Conservation (phyloP, 2,797 vertebrate species). For the Rhinophrynus dorsalis region DNA sequence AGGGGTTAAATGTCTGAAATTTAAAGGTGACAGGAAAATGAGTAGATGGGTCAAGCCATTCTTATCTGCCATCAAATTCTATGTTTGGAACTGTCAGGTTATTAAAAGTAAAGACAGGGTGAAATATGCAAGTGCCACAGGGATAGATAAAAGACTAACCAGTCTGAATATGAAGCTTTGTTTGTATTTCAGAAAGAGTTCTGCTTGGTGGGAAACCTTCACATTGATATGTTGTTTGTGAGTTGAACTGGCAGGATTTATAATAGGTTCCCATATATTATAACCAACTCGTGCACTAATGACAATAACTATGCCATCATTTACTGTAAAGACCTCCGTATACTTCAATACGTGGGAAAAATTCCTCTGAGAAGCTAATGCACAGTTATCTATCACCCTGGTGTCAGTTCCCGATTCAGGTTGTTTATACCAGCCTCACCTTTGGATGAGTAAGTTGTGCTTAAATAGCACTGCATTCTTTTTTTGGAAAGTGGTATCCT, state of each 20-base stretch:
- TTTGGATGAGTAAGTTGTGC: constrained; percentile 55
- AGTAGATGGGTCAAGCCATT: no score
- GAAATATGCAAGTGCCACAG: constrained; percentile 12
- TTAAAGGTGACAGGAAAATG: no score
- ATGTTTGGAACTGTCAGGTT: no score
- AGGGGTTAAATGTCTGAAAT: no score
- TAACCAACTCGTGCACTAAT: constrained; percentile 48
- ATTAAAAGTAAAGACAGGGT: no score
- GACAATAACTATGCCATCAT: constrained; percentile 48
- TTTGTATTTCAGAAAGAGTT: constrained; percentile 68
- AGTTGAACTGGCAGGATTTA: constrained; percentile 59
- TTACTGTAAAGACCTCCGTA: constrained; percentile 51
- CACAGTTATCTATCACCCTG: constrained; percentile 56
- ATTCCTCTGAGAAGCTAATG: constrained; percentile 53
- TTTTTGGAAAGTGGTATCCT: constrained; percentile 62
- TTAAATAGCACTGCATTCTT: constrained; percentile 70
- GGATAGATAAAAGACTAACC: constrained; percentile 17
- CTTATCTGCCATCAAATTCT: no score
- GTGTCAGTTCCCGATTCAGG: constrained; percentile 43
- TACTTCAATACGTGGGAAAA: constrained; percentile 52
- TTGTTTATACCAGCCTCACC: constrained; percentile 61
- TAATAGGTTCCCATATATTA: constrained; percentile 57
- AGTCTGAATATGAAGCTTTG: constrained; percentile 63
- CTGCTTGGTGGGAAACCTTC: constrained; percentile 71
- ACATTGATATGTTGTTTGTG: constrained; percentile 66